A percentile compares a stretch with the other conserved stretches of the same genome.
These are phyloP conservation scores for Falco columbarius DNA, from an alignment of 2,797 vertebrate genomes.

Conservation along the genomic window DNA sequence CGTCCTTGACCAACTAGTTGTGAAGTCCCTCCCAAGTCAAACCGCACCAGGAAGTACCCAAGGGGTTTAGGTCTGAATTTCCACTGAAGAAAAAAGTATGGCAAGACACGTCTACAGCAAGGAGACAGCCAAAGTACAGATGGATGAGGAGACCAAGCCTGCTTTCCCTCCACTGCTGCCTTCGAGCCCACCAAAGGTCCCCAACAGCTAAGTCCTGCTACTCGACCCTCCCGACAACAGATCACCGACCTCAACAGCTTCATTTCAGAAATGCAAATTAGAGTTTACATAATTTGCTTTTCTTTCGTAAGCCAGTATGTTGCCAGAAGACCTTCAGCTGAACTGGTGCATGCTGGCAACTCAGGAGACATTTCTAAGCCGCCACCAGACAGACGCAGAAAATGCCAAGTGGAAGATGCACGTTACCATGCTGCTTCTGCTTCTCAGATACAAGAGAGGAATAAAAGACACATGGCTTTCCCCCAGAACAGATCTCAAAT, in stretches of 20 bases:
- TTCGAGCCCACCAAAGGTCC: background rate
- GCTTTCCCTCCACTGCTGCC: background rate
- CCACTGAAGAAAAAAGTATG: background rate
- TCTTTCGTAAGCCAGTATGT: background rate
- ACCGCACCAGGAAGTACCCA: background rate
- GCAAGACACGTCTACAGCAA: background rate
- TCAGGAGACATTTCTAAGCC: background rate
- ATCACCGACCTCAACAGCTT: background rate
- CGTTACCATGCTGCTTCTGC: background rate
- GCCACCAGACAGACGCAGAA: background rate
- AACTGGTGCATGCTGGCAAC: background rate
- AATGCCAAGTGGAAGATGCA: background rate
- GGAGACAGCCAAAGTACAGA: fast-evolving
- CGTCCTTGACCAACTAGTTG: constrained; percentile 1
- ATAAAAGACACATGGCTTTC: background rate
- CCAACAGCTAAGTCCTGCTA: background rate
- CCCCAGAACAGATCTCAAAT: background rate
- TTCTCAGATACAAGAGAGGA: background rate
- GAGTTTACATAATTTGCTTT: background rate
- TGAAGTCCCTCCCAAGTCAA: background rate
- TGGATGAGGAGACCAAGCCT: fast-evolving
- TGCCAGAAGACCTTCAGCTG: background rate
- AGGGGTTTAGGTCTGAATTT: background rate
- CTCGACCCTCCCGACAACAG: background rate
- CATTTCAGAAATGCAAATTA: background rate